Evolutionary conservation across 2,888 invertebrate species (phyloP), one percentile per base, ranked within the genome.

Genomic region (Diabrotica balteata): DNA sequence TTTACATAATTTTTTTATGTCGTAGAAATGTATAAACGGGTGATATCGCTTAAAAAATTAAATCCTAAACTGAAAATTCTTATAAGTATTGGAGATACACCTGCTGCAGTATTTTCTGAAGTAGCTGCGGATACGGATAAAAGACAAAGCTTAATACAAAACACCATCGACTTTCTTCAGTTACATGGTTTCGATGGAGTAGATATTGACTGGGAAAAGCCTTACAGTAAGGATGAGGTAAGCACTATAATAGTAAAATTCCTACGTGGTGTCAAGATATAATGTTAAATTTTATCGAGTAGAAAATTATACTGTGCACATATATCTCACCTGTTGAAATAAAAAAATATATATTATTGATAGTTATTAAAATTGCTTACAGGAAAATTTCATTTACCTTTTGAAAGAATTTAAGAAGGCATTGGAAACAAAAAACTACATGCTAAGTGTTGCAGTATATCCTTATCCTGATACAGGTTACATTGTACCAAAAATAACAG

Each of bases 181-280:
- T 83, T 84, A 4, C 84, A 90, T 75, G 85, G 85, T 0, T 93
- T 93, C 71, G 90, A 93, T 76, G 92, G 92, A 4, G 83, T 92
- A 0, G 92, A 93, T 75, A 58, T 92, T 0, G 91, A 91, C 78
- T 92, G 92, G 91, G 90, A 90, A 75, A 90, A 90, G 72, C 91
- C 91, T 0, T 86, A 84, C 62, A 85, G 86, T 17, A 80, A 88
- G 11, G 88, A 88, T 67, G 81, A 86, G 32, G 85, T 74, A 61
- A 80, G 86, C 8, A 45, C 11, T 45, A 45, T 57, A 57, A 52
- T 17, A 17, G 1, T 17, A 17, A 17, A 17, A 17, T 17, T 17
- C 1, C 17, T 17, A 17, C 17, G 17, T 17, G 1, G 1, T 17
- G 17, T 17, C 17, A 17, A 17, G 17, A 17, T 17, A 17, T 17